Evolutionary conservation across 2,888 invertebrate species (phyloP).

Genomic region (Phaedon cochleariae): DNA sequence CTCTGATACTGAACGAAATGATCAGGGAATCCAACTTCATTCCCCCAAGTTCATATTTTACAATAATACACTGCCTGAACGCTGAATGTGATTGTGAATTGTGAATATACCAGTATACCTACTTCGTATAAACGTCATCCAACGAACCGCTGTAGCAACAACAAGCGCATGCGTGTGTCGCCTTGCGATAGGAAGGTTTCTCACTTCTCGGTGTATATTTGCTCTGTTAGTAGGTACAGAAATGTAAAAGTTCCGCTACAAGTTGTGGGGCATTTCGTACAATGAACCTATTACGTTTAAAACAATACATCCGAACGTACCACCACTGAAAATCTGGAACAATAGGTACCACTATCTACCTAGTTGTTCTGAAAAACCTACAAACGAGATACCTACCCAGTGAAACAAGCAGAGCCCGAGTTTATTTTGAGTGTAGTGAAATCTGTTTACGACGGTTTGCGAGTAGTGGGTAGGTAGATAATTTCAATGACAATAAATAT

Average conservation of each 20-base stretch:
- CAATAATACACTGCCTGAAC: not conserved
- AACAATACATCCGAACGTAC: constrained; percentile 21
- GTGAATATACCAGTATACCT: not conserved
- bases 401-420: not conserved
- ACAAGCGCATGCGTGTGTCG: constrained; percentile 40
- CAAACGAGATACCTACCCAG: not conserved
- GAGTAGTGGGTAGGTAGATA: constrained; percentile 20
- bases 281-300: constrained; percentile 44
- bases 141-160: constrained; percentile 30
- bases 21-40: not conserved
- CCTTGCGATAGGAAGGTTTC: constrained; percentile 18
- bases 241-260: constrained; percentile 47
- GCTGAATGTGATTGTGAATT: too few relatives aligned
- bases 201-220: constrained; percentile 45
- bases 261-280: constrained; percentile 45
- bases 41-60: not conserved
- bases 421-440: constrained; percentile 8
- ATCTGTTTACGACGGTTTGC: constrained; percentile 26
- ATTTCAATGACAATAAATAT: constrained; percentile 21
- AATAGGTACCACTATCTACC: not conserved
- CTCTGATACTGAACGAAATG: not conserved
- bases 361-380: not conserved
- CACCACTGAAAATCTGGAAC: constrained; percentile 8
- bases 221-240: constrained; percentile 44
- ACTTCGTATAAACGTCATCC: constrained; percentile 1